These are phyloP conservation scores for Nycticryphes semicollaris DNA, from an alignment of 2,113 vertebrate genomes.

Conservation along the genomic window DNA sequence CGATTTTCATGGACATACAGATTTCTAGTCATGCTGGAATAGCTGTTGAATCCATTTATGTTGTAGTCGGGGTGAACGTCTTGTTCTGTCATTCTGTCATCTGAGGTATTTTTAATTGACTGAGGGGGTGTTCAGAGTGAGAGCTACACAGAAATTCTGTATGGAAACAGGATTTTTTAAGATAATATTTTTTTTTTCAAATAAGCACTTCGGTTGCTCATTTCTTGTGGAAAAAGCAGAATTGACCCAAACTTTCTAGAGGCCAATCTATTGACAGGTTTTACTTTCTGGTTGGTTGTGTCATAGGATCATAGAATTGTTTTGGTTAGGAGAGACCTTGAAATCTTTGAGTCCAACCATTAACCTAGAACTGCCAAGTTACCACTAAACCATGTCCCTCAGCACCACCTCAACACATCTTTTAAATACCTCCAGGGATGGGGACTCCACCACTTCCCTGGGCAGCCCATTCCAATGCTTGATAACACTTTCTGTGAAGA, in stretches of 20 bases:
- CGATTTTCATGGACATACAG: not conserved
- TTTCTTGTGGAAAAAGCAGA: not conserved
- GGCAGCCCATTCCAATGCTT: not conserved
- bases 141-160: not conserved
- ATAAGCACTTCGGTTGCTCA: not conserved
- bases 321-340: not conserved
- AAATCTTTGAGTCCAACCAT: not conserved
- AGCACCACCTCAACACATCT: not conserved
- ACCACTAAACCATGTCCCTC: not conserved
- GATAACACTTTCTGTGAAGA: not conserved
- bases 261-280: too few relatives aligned
- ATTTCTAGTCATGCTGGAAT: not conserved
- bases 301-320: not conserved
- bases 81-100: not conserved
- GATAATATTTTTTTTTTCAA: not conserved
- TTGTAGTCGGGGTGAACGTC: not conserved
- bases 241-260: not conserved
- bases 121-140: not conserved
- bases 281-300: too few relatives aligned
- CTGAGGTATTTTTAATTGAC: not conserved
- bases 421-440: not conserved
- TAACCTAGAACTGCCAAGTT: not conserved
- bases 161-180: not conserved
- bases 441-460: not conserved
- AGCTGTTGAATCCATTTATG: not conserved